phyloP scores from a whole-genome alignment of 1,140 invertebrate species.

The Trypoxylus dichotomus region DNA sequence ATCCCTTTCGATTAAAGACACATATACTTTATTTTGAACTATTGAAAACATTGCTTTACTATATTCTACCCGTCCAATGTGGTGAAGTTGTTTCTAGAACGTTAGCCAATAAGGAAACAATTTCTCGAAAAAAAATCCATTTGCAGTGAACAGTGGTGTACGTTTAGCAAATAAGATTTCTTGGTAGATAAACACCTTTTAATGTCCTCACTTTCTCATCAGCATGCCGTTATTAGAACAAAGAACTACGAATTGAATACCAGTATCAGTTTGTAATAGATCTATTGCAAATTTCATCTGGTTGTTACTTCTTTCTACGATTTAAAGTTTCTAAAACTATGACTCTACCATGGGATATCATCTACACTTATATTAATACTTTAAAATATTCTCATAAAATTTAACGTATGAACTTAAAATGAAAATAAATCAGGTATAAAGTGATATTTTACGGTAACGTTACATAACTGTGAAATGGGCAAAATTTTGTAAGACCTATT shows the following conservation, averaged over 20 bases:
- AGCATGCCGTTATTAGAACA: neutral
- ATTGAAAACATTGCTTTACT: too few relatives aligned
- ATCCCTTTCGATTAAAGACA: too few relatives aligned
- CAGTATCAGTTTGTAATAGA: neutral
- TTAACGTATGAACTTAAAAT: too few relatives aligned
- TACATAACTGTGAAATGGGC: neutral
- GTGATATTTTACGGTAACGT: neutral
- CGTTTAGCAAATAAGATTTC: neutral
- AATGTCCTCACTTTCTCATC: neutral
- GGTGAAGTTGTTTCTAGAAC: neutral
- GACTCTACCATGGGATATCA: too few relatives aligned
- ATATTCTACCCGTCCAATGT: neutral
- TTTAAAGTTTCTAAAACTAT: too few relatives aligned
- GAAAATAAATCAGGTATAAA: too few relatives aligned
- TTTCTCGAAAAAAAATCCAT: neutral
- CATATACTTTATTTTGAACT: too few relatives aligned
- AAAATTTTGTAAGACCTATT: neutral
- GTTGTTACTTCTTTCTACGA: too few relatives aligned
- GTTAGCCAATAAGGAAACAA: neutral
- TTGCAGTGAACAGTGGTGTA: neutral
- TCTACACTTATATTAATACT: too few relatives aligned
- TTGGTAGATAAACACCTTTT: neutral
- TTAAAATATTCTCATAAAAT: too few relatives aligned
- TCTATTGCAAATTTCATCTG: neutral
- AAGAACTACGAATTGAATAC: neutral